Evolutionary conservation across 1,140 invertebrate species (phyloP), one percentile per base, ranked within the genome.

Genomic region (Sarcophaga peregrina): DNA sequence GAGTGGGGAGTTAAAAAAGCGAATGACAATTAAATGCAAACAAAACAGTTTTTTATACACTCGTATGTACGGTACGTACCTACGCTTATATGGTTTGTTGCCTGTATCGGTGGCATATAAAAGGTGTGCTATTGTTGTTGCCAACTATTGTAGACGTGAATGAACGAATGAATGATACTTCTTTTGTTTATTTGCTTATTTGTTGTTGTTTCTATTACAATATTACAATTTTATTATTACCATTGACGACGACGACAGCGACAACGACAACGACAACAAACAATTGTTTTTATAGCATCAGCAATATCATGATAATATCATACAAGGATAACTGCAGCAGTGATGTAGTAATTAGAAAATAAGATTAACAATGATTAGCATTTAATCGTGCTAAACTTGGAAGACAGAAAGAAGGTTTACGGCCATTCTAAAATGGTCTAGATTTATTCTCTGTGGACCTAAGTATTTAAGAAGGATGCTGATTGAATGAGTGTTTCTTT

Each of bases 11-110:
- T 11, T 15, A 58, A 58, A 58, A 13, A 17, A 68, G 8, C 5
- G 5, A 68, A 68, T 20, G 17, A 68, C 62, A 68, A 68, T 68
- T 68, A 68, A 68, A 68, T 68, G 20, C n/a, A 62, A 37, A 37
- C 25, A 37, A 37, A 37, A 62, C 7, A 3, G 50, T 52, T 50
- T 11, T 50, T n/a, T 11, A 8, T 52, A 52, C 5, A 52, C 2
- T 52, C 50, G 50, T 52, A 52, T 5, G 50, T 37, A 37, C 4
- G 4, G 25, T 37, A 37, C 4, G 25, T 37, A 37, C 25, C 25
- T 2, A 37, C 25, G 25, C 25, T 37, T 1, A 37, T 37, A 37
- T 37, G 54, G 54, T 58, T 58, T 58, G 54, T 37, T 13, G 54
- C n/a, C n/a, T 58, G 54, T 58, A n/a, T 58, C n/a, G 54, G 7